Evolutionary conservation across 2,797 vertebrate genomes (phyloP).

Genomic region (Lates japonicus): DNA sequence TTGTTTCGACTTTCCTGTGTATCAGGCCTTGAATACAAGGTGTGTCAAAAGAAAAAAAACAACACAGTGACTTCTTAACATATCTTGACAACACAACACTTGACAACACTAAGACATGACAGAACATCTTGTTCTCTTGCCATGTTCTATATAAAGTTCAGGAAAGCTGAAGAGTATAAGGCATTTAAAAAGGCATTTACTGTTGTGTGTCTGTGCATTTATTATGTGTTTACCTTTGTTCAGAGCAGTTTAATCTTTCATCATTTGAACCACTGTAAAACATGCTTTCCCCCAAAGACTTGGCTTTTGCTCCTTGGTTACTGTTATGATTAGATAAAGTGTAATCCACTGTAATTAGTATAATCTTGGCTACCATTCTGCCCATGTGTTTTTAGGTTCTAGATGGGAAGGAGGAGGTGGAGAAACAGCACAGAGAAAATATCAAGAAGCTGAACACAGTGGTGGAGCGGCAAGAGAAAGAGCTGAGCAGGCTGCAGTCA

Average conservation of each 20-base stretch:
- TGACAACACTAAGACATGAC: background rate
- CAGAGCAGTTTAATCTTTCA: background rate
- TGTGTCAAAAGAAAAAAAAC: background rate
- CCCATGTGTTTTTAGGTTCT: constrained; percentile 87
- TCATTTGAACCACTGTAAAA: background rate
- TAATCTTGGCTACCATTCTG: background rate
- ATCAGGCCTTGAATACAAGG: background rate
- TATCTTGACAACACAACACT: background rate
- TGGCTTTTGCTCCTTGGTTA: background rate
- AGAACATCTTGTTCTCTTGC: background rate
- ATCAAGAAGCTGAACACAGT: constrained; percentile 94
- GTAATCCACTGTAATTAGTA: background rate
- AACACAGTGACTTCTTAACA: background rate
- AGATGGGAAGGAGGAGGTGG: constrained; percentile 96
- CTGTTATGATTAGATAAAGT: background rate
- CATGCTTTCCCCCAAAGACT: background rate
- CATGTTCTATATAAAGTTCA: background rate
- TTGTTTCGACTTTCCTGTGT: background rate
- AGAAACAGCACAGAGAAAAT: constrained; percentile 96
- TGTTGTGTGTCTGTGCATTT: background rate
- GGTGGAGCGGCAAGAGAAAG: constrained; percentile 95
- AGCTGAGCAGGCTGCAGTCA: constrained; percentile 87
- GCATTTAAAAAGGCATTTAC: background rate
- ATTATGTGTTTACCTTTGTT: background rate
- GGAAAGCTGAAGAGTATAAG: background rate